Evolutionary conservation across 2,888 invertebrate species (phyloP).

Genomic region (Melieria picta): DNA sequence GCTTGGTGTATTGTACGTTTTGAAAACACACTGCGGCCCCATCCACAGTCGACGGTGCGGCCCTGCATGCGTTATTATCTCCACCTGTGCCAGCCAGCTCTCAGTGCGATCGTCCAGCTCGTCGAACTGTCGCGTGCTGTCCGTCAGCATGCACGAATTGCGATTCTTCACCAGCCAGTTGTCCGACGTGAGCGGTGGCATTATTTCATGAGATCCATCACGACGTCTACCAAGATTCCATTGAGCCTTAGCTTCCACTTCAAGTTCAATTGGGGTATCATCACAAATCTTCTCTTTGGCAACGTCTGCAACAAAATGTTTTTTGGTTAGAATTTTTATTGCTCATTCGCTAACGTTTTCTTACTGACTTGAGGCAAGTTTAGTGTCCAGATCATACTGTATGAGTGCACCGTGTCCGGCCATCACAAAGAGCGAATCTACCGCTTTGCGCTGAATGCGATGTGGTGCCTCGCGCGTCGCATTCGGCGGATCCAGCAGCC

Average conservation of each 20-base stretch:
- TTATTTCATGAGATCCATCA: conserved; percentile 71
- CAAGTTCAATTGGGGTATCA: conserved; percentile 86
- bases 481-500: conserved; percentile 71
- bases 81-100: conserved; percentile 95
- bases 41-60: conserved; percentile 97
- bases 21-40: conserved; percentile 99
- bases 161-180: conserved; percentile 73
- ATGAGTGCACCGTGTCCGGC: conserved; percentile 87
- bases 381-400: conserved; percentile 88
- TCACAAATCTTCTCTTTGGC: conserved; percentile 88
- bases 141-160: conserved; percentile 57
- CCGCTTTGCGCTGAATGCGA: conserved; percentile 69
- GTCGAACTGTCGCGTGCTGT: conserved; percentile 59
- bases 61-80: conserved; percentile 96
- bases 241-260: conserved; percentile 86
- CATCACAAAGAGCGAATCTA: conserved; percentile 90
- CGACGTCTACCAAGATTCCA: conserved; percentile 81
- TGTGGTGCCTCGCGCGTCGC: conserved; percentile 63
- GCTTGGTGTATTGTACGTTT: conserved; percentile 83
- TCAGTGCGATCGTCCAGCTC: conserved; percentile 70
- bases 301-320: conserved; percentile 68
- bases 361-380: conserved; percentile 67
- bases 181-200: conserved; percentile 78
- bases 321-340: not conserved
- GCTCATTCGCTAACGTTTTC: not conserved